Percentiles rank a stretch among this genome's conserved stretches.
Evolutionary conservation across 2,888 invertebrate species (phyloP).

Genomic region (Lasius fuliginosus): DNA sequence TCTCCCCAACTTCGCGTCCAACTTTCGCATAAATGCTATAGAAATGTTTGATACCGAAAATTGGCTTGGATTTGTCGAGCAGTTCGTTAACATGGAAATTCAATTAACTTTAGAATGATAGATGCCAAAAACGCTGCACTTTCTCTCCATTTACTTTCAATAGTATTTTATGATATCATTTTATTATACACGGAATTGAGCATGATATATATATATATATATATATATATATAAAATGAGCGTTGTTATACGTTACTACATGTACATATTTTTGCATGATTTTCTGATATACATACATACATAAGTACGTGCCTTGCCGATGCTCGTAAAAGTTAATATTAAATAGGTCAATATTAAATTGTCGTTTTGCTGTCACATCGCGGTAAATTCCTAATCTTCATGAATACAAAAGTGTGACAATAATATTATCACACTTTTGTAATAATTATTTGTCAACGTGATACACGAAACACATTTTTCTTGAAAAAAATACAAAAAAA

Average conservation of each 20-base stretch:
- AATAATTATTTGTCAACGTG: slow-evolving; percentile 22
- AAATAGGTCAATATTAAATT: background rate
- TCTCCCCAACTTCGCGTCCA: background rate
- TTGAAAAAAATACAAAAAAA: background rate
- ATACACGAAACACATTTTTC: background rate
- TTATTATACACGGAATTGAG: background rate
- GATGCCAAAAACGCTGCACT: slow-evolving; percentile 76
- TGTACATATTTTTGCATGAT: background rate
- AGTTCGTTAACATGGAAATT: slow-evolving; percentile 78
- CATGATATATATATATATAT: background rate
- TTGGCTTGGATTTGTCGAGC: slow-evolving; percentile 74
- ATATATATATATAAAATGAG: background rate
- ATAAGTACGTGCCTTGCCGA: background rate
- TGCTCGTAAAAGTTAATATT: slow-evolving; percentile 4
- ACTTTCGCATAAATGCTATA: slow-evolving; percentile 19
- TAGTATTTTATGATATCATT: slow-evolving; percentile 55
- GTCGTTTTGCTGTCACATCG: background rate
- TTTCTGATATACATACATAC: background rate
- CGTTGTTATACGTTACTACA: background rate
- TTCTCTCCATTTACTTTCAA: slow-evolving; percentile 36
- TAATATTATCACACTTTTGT: slow-evolving; percentile 13
- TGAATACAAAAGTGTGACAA: background rate
- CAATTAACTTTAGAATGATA: slow-evolving; percentile 77
- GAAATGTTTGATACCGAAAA: slow-evolving; percentile 65
- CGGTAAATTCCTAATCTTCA: slow-evolving; percentile 10